Evolutionary conservation across 2,888 invertebrate species (phyloP), one percentile per base, ranked within the genome.

Genomic region (Yponomeuta cagnagella): DNA sequence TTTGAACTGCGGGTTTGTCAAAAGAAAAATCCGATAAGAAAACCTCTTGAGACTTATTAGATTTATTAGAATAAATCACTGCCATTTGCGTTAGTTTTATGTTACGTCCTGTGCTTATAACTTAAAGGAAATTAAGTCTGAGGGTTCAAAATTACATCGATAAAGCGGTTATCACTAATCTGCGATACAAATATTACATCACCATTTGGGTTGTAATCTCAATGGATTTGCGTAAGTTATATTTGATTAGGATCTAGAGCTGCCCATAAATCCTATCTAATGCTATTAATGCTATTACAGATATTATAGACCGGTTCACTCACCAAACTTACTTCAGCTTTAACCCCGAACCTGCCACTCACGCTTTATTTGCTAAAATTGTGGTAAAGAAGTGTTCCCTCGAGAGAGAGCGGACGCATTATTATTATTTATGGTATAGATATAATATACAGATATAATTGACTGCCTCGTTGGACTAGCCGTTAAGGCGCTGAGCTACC

Each of bases 221-320:
- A 65, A 65, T 65, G 10, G 31, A 58, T 58, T 58, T 58, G 10
- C 65, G 12, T 33, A 86, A 90, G 84, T 87, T 86, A 82, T 87
- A 88, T 89, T 90, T 89, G 89, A 89, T 90, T 85, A 88, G 82
- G 87, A 85, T 82, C 81, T 78, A 78, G 75, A 71, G 52, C 82
- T 79, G 71, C 73, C 74, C 73, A 73, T 72, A 74, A 78, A 58
- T 77, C 79, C 78, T 77, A 58, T 15, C 52, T 15, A 15, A 58
- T 58, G 52, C 52, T 12, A 15, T 12, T 15, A 3, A 58, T 12
- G 12, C 52, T 23, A 23, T 23, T 23, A 23, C 23, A 9, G 2
- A 2, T 58, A 58, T 58, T 58, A 58, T 12, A 58, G 52, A 58
- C 52, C 52, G 15, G 12, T 15, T 12, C 15, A 15, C 15, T 58